Conservation (phyloP, 2,113 vertebrate species). For the Noturus placidus region DNA sequence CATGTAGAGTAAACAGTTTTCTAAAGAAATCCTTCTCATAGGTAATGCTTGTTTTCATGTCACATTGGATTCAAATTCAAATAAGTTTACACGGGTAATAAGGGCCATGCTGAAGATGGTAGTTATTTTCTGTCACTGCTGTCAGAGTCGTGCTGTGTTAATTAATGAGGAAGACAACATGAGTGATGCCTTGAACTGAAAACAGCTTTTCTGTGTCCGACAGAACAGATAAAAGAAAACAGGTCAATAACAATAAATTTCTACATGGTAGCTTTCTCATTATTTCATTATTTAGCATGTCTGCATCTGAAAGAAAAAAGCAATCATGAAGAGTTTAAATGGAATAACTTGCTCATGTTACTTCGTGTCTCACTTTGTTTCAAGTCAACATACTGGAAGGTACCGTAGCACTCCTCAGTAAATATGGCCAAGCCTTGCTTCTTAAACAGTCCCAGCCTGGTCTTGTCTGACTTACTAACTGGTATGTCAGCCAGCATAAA, state of each 20-base stretch:
- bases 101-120: constrained; percentile 29
- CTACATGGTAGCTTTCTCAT: neutral
- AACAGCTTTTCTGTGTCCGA: constrained; percentile 39
- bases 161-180: constrained; percentile 48
- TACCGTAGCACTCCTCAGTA: neutral
- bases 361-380: neutral
- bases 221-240: constrained; percentile 30
- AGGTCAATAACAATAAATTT: constrained; percentile 10
- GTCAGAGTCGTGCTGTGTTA: constrained; percentile 46
- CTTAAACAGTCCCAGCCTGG: neutral
- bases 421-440: neutral
- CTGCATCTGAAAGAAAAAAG: neutral
- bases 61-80: constrained; percentile 30
- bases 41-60: constrained; percentile 38
- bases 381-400: neutral
- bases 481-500: neutral
- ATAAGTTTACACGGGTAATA: constrained; percentile 40
- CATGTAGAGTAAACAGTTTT: constrained; percentile 25
- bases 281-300: neutral
- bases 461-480: neutral
- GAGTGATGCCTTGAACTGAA: constrained; percentile 37
- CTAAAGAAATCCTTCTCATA: constrained; percentile 8
- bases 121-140: constrained; percentile 43
- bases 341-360: neutral
- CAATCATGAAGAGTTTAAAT: neutral